A percentile compares a stretch with the other conserved stretches of the same genome.
These are phyloP conservation scores for Sphinx pinastri DNA, from an alignment of 2,888 invertebrate species.

Conservation along the genomic window DNA sequence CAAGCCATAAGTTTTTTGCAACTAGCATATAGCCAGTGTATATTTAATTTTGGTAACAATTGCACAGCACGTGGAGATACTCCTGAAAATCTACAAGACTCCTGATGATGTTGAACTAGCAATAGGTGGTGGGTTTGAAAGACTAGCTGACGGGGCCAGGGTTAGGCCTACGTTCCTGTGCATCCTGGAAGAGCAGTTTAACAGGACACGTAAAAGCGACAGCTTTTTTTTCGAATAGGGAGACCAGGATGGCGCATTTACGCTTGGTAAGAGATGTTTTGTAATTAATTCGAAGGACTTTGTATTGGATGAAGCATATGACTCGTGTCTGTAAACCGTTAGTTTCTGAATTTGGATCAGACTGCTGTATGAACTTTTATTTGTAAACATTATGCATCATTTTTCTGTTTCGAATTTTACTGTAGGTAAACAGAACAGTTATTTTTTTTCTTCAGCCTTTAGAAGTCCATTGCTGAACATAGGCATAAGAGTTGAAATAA, in stretches of 20 bases:
- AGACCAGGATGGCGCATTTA: neutral
- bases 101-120: neutral
- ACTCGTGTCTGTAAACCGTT: too few relatives aligned
- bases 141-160: neutral
- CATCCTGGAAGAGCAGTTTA: neutral
- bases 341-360: too few relatives aligned
- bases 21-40: too few relatives aligned
- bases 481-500: too few relatives aligned
- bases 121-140: neutral
- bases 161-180: constrained; percentile 3
- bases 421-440: too few relatives aligned
- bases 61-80: neutral
- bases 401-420: too few relatives aligned
- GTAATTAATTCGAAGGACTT: neutral
- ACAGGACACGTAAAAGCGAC: neutral
- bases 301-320: too few relatives aligned
- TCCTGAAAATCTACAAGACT: neutral
- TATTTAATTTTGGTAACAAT: neutral
- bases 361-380: too few relatives aligned
- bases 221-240: constrained; percentile 6
- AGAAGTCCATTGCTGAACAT: too few relatives aligned
- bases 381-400: too few relatives aligned
- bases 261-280: neutral
- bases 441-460: too few relatives aligned
- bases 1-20: too few relatives aligned